A percentile compares a stretch with the other conserved stretches of the same genome.
Evolutionary conservation across 2,888 invertebrate species (phyloP).

Genomic region (Lycocerus yunnanus): DNA sequence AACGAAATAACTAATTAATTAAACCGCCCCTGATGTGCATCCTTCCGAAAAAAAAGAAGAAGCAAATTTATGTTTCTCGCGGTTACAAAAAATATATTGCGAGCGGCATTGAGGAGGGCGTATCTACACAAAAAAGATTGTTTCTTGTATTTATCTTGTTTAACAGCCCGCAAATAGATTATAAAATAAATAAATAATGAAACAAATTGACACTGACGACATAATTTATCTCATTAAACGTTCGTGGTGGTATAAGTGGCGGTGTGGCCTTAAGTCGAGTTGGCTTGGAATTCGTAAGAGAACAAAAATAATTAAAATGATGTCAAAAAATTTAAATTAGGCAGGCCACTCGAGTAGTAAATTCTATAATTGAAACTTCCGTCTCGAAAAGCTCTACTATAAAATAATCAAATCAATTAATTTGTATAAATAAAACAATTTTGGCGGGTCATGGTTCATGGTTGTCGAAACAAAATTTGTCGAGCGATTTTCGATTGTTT

Average conservation of each 20-base stretch:
- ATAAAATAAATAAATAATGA: background rate
- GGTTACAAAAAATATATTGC: background rate
- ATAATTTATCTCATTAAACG: background rate
- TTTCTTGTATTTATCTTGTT: background rate
- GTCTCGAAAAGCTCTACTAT: conserved; percentile 8
- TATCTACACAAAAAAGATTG: background rate
- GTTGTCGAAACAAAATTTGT: background rate
- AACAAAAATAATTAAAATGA: background rate
- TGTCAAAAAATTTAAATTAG: background rate
- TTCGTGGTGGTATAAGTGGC: background rate
- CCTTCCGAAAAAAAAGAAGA: conserved; percentile 4
- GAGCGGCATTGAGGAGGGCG: background rate
- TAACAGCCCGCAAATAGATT: background rate
- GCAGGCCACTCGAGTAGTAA: background rate
- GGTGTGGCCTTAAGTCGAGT: background rate
- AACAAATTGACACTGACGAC: background rate
- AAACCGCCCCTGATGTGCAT: conserved; percentile 8
- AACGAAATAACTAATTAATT: conserved; percentile 4
- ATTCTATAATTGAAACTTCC: conserved; percentile 16
- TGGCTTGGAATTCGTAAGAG: background rate
- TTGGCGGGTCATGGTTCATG: background rate
- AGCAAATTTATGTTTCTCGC: conserved; percentile 2
- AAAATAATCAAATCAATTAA: conserved; percentile 1
- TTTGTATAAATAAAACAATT: background rate
- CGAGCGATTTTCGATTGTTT: background rate